phyloP scores from a whole-genome alignment of 2,113 vertebrate genomes.

The Chaetops frenatus region DNA sequence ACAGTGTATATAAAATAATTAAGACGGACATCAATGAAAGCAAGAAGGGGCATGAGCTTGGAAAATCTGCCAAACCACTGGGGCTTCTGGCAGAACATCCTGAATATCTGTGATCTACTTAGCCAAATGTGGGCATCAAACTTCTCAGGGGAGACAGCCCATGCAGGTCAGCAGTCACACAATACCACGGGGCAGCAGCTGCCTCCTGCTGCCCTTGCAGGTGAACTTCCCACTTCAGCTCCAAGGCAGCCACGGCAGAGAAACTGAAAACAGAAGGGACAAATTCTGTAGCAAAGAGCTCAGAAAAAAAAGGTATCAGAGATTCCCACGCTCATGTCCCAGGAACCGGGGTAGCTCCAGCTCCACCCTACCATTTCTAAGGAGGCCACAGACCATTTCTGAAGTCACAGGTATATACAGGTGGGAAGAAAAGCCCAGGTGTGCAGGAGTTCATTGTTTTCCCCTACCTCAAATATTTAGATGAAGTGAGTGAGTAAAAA shows the following conservation, averaged over 20 bases:
- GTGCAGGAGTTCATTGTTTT: neutral
- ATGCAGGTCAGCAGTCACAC: neutral
- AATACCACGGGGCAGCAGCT: neutral
- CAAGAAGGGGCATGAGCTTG: slow-evolving; percentile 38
- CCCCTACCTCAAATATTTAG: neutral
- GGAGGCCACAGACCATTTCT: neutral
- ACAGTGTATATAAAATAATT: neutral
- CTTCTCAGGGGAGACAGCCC: neutral
- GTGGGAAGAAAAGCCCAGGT: neutral
- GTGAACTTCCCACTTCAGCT: neutral
- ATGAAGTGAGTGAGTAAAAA: neutral
- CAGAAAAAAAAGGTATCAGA: neutral
- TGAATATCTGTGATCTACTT: neutral
- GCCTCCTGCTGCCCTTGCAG: neutral
- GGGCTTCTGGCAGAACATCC: slow-evolving; percentile 22
- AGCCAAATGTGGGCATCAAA: neutral
- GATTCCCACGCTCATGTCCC: neutral
- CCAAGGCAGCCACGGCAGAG: neutral
- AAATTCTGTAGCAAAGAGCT: neutral
- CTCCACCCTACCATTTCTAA: neutral
- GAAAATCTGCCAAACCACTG: neutral
- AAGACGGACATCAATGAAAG: slow-evolving; percentile 31
- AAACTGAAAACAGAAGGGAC: neutral
- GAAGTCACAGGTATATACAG: neutral
- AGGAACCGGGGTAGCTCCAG: neutral